Conservation (phyloP, 2,888 invertebrate genomes). For the Diogma glabrata region DNA sequence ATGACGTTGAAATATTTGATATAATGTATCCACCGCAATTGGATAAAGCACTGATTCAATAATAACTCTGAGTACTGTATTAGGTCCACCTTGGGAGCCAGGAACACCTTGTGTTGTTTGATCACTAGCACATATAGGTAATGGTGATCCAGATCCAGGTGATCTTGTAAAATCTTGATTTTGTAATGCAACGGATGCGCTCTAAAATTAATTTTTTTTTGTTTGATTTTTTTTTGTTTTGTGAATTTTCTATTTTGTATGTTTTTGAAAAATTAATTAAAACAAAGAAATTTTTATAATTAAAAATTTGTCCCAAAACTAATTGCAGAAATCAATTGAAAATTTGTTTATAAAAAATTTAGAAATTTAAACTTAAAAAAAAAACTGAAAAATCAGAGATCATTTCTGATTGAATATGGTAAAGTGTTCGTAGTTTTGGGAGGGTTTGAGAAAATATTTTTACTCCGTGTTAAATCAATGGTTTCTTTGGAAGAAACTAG, state of each 20-base stretch:
- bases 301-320: slow-evolving; percentile 7
- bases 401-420: no score
- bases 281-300: background rate
- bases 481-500: no score
- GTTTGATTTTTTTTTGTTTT: background rate
- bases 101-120: slow-evolving; percentile 38
- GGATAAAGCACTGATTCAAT: slow-evolving; percentile 99
- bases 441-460: no score
- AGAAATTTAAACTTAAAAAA: no score
- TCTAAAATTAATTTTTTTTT: slow-evolving; percentile 41
- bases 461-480: no score
- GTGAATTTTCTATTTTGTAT: background rate
- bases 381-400: no score
- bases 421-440: no score
- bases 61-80: slow-evolving; percentile 94
- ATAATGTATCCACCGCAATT: slow-evolving; percentile 92
- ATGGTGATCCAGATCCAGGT: slow-evolving; percentile 51
- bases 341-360: no score
- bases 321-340: no score
- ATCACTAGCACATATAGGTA: slow-evolving; percentile 44
- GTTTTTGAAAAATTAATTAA: background rate
- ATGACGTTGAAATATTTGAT: slow-evolving; percentile 96
- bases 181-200: slow-evolving; percentile 75
- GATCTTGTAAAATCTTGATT: slow-evolving; percentile 58
- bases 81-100: slow-evolving; percentile 71